Evolutionary conservation across 35 echinoderm and acorn worm genomes (phyloP), one percentile per base, ranked within the genome.

Genomic region (Acanthaster planci): DNA sequence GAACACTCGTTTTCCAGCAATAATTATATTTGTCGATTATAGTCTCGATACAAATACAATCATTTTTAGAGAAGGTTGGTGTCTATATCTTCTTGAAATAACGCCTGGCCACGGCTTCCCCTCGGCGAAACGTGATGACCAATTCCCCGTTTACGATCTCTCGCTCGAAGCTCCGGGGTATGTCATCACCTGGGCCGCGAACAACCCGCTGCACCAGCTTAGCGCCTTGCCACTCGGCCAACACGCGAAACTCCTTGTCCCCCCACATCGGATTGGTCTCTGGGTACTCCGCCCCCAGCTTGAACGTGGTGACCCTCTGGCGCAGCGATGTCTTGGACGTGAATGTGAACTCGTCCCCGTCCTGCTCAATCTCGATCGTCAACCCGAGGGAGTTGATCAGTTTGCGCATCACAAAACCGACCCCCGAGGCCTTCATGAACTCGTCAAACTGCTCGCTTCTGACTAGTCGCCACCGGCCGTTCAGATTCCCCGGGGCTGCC

Each of bases 371-470:
- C 27, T 40, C 52, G 9, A 95, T 40, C 7, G 79, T 87, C 0
- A 88, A 88, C 17, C 12, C 75, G 7, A 84, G 22, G 7, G 78
- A 80, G 14, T 39, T 82, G 32, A 77, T 77, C 40, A 86, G 42
- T 8, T 86, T 91, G 22, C 93, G 52, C 34, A 87, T 81, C 0
- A 88, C 19, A 1, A 79, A 22, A 2, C 93, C 93, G 21, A 91
- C 84, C 7, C 59, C 80, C 37, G 86, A 84, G 16, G 88, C 88
- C 60, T 95, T 95, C 39, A 95, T 52, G 34, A 91, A 91, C 38
- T 87, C 84, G 40, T 95, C 93, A 23, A 95, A 17, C 34, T 90
- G 85, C 47, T 91, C 88, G 39, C 50, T 88, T 60, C 77, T 91
- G 6, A 76, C 93, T n/a, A 87, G 89, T 30, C 87, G 87, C 93